Base-by-base conservation (phyloP, 1,140 invertebrate species). In the Planococcus citri region DNA sequence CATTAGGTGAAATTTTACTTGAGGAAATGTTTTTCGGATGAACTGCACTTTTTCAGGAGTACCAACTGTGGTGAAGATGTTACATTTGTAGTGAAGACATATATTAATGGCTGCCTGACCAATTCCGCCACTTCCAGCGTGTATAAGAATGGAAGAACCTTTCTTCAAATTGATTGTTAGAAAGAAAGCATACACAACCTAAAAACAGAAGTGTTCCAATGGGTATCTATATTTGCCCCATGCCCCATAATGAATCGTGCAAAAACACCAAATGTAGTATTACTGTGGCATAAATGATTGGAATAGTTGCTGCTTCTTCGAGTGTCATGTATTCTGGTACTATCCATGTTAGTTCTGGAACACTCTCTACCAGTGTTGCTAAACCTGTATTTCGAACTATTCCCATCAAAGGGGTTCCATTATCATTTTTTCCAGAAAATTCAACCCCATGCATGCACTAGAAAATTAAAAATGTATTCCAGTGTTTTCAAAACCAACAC, bases 231-330 rank as follows among this genome's bases (percentile, higher is more conserved):
- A n/a, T n/a, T n/a, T n/a, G n/a, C n/a, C n/a, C n/a, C n/a, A n/a
- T n/a, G n/a, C n/a, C n/a, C n/a, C n/a, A n/a, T n/a, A n/a, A n/a
- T n/a, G n/a, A n/a, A n/a, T n/a, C n/a, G n/a, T n/a, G n/a, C n/a
- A n/a, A n/a, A n/a, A n/a, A n/a, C n/a, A n/a, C n/a, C n/a, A n/a
- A n/a, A n/a, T n/a, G n/a, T n/a, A n/a, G n/a, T n/a, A n/a, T 73
- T 76, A 85, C 86, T 1, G 94, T 95, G 21, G 90, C 83, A 77
- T 95, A 97, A 12, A 91, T 92, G 22, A 94, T 91, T 1, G 95
- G 96, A 71, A 98, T 88, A 0, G 95, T 95, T 0, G 94, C 86
- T 27, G 95, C 95, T 76, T 98, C 85, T 77, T 94, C 90, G 68
- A 98, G 80, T n/a, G 85, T 87, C 94, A 95, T 97, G 21, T 85